Conservation (phyloP, 2,797 vertebrate genomes). For the Galaxias olidus region DNA sequence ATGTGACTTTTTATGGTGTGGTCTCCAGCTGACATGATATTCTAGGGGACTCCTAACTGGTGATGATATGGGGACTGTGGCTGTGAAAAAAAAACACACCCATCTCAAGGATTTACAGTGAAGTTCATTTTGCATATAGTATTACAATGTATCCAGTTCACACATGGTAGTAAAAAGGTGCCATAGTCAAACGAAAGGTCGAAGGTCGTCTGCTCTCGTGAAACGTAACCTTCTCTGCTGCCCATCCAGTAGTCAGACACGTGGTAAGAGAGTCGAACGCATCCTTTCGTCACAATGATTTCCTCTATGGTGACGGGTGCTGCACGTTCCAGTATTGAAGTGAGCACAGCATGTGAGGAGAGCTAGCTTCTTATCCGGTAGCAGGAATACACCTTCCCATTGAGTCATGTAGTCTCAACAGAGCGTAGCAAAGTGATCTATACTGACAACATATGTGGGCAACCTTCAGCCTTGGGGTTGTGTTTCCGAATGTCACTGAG, state of each 20-base stretch:
- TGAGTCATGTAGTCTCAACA: conserved; percentile 11
- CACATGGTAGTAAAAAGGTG: conserved; percentile 26
- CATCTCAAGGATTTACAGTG: conserved; percentile 42
- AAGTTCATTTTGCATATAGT: conserved; percentile 48
- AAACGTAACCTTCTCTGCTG: no score
- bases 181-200: no score
- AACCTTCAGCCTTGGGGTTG: conserved; percentile 48
- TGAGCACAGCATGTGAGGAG: no score
- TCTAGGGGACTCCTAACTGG: conserved; percentile 41
- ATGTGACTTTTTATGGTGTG: conserved; percentile 12
- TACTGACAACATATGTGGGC: conserved; percentile 36
- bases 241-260: no score
- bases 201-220: no score
- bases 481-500: conserved; percentile 62
- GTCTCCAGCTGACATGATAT: conserved; percentile 32
- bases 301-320: no score
- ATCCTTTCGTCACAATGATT: no score
- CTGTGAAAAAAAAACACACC: no score
- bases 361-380: conserved; percentile 6
- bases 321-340: background rate
- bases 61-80: no score
- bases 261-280: no score
- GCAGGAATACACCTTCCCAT: conserved; percentile 23
- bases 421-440: conserved; percentile 31
- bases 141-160: conserved; percentile 23